Evolutionary conservation across 2,888 invertebrate genomes (phyloP).

Genomic region (Lampropteryx suffumata): DNA sequence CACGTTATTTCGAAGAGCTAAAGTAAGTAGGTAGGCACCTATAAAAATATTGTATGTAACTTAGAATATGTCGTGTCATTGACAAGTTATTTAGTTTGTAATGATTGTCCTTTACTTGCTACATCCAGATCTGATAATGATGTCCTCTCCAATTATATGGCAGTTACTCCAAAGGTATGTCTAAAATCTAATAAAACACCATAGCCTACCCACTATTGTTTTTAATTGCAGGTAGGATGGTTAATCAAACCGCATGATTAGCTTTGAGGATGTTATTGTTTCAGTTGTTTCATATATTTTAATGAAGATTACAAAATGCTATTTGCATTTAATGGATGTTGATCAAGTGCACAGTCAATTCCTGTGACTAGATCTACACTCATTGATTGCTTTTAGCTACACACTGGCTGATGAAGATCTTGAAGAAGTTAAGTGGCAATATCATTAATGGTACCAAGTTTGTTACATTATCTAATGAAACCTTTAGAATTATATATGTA

Average conservation of each 20-base stretch:
- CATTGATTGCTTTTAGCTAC: conserved; percentile 85
- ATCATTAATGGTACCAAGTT: too few relatives aligned
- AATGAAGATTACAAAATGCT: conserved; percentile 33
- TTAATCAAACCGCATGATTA: too few relatives aligned
- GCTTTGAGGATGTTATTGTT: too few relatives aligned
- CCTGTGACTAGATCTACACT: conserved; percentile 95
- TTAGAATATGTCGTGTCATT: neutral
- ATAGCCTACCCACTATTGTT: conserved; percentile 3
- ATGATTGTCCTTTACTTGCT: conserved; percentile 23
- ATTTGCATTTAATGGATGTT: conserved; percentile 84
- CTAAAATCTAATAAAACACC: neutral
- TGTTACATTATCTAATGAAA: too few relatives aligned
- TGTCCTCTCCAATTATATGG: conserved; percentile 71
- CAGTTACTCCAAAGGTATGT: conserved; percentile 66
- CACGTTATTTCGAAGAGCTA: too few relatives aligned
- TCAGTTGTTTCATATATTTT: neutral
- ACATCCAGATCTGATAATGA: conserved; percentile 69
- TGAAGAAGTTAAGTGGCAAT: too few relatives aligned
- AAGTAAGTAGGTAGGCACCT: too few relatives aligned
- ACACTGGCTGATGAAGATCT: conserved; percentile 7
- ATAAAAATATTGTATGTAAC: neutral
- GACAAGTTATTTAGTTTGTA: neutral
- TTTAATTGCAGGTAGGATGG: neutral
- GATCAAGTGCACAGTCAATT: conserved; percentile 86
- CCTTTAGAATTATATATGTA: too few relatives aligned